Percentiles rank a stretch among this genome's conserved stretches.
Conservation (phyloP, 2,797 vertebrate species). For the Heteromormyrus szaboi region DNA sequence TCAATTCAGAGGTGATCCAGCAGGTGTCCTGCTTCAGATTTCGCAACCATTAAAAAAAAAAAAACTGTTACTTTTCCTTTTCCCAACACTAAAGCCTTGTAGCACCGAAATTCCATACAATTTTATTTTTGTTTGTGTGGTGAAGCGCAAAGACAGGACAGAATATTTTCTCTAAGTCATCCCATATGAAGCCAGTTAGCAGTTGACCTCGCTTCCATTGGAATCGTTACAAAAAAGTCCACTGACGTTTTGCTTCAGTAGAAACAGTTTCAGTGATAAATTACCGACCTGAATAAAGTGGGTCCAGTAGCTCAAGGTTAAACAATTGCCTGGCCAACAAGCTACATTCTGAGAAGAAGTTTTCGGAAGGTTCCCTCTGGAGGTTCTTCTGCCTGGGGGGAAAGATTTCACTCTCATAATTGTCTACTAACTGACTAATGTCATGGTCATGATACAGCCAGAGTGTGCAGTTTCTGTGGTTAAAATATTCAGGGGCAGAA, state of each 20-base stretch:
- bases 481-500: not conserved
- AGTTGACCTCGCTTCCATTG: not conserved
- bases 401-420: not conserved
- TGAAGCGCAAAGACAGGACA: not conserved
- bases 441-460: not conserved
- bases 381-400: not conserved
- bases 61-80: not conserved
- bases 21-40: not conserved
- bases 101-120: not conserved
- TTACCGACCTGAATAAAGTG: not conserved
- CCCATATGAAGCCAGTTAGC: not conserved
- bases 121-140: not conserved
- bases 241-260: not conserved
- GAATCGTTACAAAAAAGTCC: not conserved
- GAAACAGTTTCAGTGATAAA: slow-evolving; percentile 1
- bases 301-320: not conserved
- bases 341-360: not conserved
- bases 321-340: not conserved
- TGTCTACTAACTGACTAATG: not conserved
- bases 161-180: not conserved
- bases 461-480: not conserved
- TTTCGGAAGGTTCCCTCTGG: not conserved
- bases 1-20: not conserved
- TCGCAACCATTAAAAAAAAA: not conserved
- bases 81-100: not conserved